Conservation (phyloP, 2,113 vertebrate species). For the Mustela lutreola region DNA sequence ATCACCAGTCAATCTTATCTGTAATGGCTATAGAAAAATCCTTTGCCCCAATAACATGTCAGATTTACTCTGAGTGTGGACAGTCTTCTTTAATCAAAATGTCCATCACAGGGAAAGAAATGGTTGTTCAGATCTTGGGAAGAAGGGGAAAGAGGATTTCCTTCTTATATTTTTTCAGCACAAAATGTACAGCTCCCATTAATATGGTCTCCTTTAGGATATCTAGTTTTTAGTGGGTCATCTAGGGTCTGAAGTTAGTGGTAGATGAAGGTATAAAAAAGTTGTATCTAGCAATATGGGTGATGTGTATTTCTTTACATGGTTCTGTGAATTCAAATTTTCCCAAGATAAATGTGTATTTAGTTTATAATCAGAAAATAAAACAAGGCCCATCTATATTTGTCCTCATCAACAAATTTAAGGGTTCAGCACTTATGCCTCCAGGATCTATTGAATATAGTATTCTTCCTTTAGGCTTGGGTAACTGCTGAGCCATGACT, state of each 20-base stretch:
- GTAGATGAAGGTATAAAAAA: not conserved
- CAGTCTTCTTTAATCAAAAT: conserved; percentile 74
- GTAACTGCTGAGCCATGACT: not conserved
- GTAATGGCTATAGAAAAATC: conserved; percentile 60
- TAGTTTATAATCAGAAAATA: not conserved
- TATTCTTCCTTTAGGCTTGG: not conserved
- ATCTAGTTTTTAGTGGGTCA: not conserved
- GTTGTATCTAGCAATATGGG: too few relatives aligned
- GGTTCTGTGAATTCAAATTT: not conserved
- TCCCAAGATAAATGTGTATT: not conserved
- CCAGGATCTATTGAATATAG: not conserved
- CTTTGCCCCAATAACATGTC: conserved; percentile 49
- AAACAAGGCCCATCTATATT: not conserved
- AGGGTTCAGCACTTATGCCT: not conserved
- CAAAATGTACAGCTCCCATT: not conserved
- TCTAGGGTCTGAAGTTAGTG: not conserved
- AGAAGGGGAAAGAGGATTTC: not conserved
- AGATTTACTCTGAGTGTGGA: conserved; percentile 7
- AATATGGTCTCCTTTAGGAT: not conserved
- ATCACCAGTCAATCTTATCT: conserved; percentile 65
- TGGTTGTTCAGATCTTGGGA: not conserved
- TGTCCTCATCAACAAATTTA: not conserved
- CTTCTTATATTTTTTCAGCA: not conserved
- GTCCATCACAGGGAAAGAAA: conserved; percentile 61
- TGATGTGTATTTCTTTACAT: not conserved